phyloP scores from a whole-genome alignment of 2,888 invertebrate genomes.

The Pyralis farinalis region DNA sequence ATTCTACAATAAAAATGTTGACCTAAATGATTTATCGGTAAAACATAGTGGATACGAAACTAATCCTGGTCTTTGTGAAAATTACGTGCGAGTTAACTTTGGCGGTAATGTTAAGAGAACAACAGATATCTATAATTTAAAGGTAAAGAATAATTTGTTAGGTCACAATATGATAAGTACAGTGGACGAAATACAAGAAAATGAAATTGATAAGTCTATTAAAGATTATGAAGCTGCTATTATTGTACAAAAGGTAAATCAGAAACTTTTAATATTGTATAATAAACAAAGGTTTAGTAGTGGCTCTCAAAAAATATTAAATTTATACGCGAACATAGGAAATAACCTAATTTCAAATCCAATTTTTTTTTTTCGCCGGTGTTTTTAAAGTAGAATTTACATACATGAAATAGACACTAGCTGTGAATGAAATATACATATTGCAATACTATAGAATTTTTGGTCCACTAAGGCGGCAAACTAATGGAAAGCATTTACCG shows the following conservation, averaged over 20 bases:
- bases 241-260: constrained; percentile 33
- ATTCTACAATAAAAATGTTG: constrained; percentile 21
- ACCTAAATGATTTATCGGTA: constrained; percentile 25
- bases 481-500: too few relatives aligned
- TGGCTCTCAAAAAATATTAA: too few relatives aligned
- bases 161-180: background rate
- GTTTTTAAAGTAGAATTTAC: too few relatives aligned
- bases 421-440: too few relatives aligned
- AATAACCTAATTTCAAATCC: too few relatives aligned
- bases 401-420: too few relatives aligned
- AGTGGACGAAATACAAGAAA: constrained; percentile 10
- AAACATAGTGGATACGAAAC: constrained; percentile 22
- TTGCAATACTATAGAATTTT: too few relatives aligned
- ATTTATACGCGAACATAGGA: too few relatives aligned
- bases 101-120: background rate
- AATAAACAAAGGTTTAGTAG: too few relatives aligned
- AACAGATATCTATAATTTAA: constrained; percentile 14
- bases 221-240: constrained; percentile 28
- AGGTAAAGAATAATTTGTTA: constrained; percentile 3
- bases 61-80: constrained; percentile 37
- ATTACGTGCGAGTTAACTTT: background rate
- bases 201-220: constrained; percentile 25
- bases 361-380: too few relatives aligned
- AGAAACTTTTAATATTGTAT: too few relatives aligned
- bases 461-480: too few relatives aligned